Evolutionary conservation across 2,113 vertebrate genomes (phyloP), one percentile per base, ranked within the genome.

Genomic region (Andinoacara biseriatus): DNA sequence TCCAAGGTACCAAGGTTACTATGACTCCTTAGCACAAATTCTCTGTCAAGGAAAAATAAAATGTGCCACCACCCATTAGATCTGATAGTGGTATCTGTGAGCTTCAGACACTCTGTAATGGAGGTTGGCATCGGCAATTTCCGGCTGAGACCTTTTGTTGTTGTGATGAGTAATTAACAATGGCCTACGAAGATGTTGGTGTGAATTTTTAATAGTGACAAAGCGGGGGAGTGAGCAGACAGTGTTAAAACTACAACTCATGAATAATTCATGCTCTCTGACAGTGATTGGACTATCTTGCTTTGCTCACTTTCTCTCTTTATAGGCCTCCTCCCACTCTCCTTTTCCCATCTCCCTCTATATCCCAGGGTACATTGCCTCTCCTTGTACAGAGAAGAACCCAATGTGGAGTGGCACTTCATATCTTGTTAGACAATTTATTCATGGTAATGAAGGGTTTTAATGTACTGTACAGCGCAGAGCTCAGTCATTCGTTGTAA

Each of bases 161-260:
- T 92, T 76, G 52, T 90, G 78, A 91, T 92, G 91, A 88, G 94
- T 95, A 95, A 97, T 96, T 95, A 95, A 94, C 94, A 91, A 89
- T 94, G 91, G 95, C 95, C 95, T 93, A 92, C 95, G 92, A 96
- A 95, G 95, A 94, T 87, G 93, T 94, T 92, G 89, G 86, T 94
- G 94, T 96, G 96, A 94, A 96, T 96, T 94, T 96, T 96, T 96
- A 96, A 96, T 95, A 89, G 92, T 93, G 94, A 94, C 96, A 95
- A 94, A 94, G 85, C 49, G 83, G 81, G 79, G 69, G 63, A 85
- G 87, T 90, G 92, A 94, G 84, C 86, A 92, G 92, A 92, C 91
- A 87, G 90, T 89, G 90, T 86, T 94, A 93, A 93, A 96, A 94
- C 91, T 93, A 94, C 94, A 94, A 90, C 89, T 95, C 94, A 90